These are phyloP conservation scores for Lampris megalopsis DNA, from an alignment of 2,113 vertebrate species.

Conservation along the genomic window DNA sequence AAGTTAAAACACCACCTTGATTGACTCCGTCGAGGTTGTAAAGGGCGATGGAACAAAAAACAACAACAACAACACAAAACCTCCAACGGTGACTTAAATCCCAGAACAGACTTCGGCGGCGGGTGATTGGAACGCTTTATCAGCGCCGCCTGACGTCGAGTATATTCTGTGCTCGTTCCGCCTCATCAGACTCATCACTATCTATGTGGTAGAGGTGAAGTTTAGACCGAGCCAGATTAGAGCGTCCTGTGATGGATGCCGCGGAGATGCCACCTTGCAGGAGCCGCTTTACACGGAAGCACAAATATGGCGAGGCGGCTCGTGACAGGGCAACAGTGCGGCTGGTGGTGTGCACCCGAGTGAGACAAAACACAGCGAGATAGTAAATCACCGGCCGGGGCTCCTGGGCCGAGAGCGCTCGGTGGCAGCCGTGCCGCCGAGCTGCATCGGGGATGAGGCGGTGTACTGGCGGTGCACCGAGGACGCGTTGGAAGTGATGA, in stretches of 20 bases:
- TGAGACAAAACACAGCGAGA: conserved; percentile 71
- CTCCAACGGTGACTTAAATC: conserved; percentile 34
- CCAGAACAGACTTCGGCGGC: conserved; percentile 34
- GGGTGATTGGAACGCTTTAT: conserved; percentile 55
- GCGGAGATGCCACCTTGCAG: conserved; percentile 52
- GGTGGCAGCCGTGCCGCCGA: conserved; percentile 54
- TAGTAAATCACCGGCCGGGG: conserved; percentile 74
- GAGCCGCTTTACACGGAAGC: conserved; percentile 61
- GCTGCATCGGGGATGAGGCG: conserved; percentile 56
- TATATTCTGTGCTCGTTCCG: conserved; percentile 53
- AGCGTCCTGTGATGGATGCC: conserved; percentile 58
- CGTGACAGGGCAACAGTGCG: conserved; percentile 59
- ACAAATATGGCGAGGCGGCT: conserved; percentile 63
- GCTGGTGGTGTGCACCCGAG: conserved; percentile 62
- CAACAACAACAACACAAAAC: no score
- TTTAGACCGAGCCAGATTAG: conserved; percentile 51
- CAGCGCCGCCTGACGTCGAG: conserved; percentile 30
- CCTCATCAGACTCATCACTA: conserved; percentile 57
- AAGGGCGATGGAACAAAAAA: not conserved
- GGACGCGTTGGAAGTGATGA: conserved; percentile 68
- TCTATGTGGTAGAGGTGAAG: conserved; percentile 42
- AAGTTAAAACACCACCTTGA: conserved; percentile 17
- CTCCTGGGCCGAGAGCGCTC: conserved; percentile 50
- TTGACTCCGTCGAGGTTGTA: conserved; percentile 14
- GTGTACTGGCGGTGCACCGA: conserved; percentile 60